Evolutionary conservation across 2,113 vertebrate genomes (phyloP), one percentile per base, ranked within the genome.

Genomic region (Mustelus asterias): DNA sequence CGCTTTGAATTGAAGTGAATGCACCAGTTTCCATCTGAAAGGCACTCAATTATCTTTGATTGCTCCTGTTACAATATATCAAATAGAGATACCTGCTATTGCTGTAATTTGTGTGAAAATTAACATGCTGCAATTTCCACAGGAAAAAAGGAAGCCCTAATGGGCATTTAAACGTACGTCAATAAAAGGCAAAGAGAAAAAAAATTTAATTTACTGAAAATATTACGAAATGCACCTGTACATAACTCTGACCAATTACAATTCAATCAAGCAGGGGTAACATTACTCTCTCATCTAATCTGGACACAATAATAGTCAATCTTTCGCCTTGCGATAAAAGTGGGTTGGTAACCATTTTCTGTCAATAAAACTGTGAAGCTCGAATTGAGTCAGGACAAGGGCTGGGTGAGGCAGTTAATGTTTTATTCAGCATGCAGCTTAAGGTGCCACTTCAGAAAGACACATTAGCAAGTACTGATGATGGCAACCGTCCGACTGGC

Each of bases 21-120:
- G 99, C 99, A 99, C 99, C 99, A 98, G 99, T 99, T 99, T 99
- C 99, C 99, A 99, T 99, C 99, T 99, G 99, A 99, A 99, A 99
- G 99, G 99, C 99, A 99, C 99, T 99, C 99, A 99, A 99, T 99
- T 99, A 99, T 99, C 99, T 99, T 99, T 99, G 99, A 99, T 99
- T 99, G 99, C 99, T 99, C 99, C 99, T 98, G 99, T 99, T 99
- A 99, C 99, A 99, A 99, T 99, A 99, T 99, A 99, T 99, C 99
- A 99, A 99, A 99, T 99, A 99, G 99, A 99, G 99, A 99, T 99
- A 99, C 99, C 99, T 99, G 99, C 99, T 99, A 99, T 99, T 99
- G 99, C 99, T 99, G 99, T 99, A 99, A 99, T 99, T 99, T 99
- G 99, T 99, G 99, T 99, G 99, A 99, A 99, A 99, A 99, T 99